Base-by-base conservation (phyloP, 2,888 invertebrate species). In the Gymnosoma rotundatum region DNA sequence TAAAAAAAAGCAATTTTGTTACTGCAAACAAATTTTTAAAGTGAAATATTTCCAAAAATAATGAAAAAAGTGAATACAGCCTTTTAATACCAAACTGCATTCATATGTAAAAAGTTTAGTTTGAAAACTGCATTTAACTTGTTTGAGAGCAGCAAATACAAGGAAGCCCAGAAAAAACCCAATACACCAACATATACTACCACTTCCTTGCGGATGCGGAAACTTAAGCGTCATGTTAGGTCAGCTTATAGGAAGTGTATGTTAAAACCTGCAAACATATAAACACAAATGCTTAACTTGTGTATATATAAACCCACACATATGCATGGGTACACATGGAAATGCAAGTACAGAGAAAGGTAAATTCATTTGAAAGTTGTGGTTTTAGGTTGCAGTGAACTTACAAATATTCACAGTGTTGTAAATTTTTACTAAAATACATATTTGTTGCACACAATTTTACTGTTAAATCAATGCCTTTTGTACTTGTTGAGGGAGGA, bases 201-300 rank as follows among this genome's bases (percentile, higher is more conserved):
- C 88, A 89, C 88, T 90, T 90, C 90, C 90, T 90, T 88, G 84
- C 88, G 87, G 87, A 83, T 86, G 82, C 90, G 90, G 90, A 90
- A 90, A 90, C 88, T 88, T 89, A 86, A 89, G 89, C 90, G 88
- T 89, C 89, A 89, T 90, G 90, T 90, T 83, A 83, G 83, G 79
- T 76, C 79, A 79, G 79, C 54, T 79, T 72, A 72, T 61, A 83
- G 79, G 79, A 83, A 79, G 67, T 76, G 70, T 61, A 79, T 79
- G 75, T 56, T 54, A 78, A 79, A 66, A 74, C 64, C 66, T 60
- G 64, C 52, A 64, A 54, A 72, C 63, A 69, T 10, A 45, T 10
- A 50, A 45, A 42, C 20, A 63, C 7, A 36, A 38, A 78, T 45
- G 50, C 8, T 54, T 36, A 4, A 50, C 45, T 72, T 25, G 20